These are phyloP conservation scores for Streblospio benedicti DNA, from an alignment of 1,140 invertebrate genomes.

Conservation along the genomic window DNA sequence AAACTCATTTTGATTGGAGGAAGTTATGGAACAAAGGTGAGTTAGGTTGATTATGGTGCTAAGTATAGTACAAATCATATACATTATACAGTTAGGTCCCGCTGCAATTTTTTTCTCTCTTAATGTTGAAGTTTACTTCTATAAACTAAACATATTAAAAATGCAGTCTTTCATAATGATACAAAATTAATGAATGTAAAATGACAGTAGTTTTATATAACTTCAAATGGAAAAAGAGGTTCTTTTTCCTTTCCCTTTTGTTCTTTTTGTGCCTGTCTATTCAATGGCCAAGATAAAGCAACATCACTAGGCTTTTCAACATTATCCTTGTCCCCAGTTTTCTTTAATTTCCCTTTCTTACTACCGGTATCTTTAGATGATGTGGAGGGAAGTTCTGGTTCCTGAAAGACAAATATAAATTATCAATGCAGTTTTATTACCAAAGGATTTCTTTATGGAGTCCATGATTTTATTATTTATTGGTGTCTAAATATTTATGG, in stretches of 20 bases:
- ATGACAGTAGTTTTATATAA: too few relatives aligned
- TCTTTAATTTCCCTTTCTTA: background rate
- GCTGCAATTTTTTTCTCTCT: too few relatives aligned
- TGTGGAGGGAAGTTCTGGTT: background rate
- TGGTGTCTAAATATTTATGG: background rate
- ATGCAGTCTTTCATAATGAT: too few relatives aligned
- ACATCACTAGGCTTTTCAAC: slow-evolving; percentile 22
- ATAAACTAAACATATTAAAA: too few relatives aligned
- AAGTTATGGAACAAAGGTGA: too few relatives aligned
- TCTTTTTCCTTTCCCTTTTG: background rate
- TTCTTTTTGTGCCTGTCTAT: slow-evolving; percentile 16
- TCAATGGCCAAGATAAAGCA: slow-evolving; percentile 27
- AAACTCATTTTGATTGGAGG: too few relatives aligned
- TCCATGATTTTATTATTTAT: background rate
- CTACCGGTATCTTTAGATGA: background rate
- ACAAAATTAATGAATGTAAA: too few relatives aligned
- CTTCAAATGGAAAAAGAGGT: slow-evolving; percentile 10
- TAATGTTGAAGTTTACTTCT: too few relatives aligned
- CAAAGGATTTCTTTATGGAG: background rate
- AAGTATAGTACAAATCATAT: too few relatives aligned
- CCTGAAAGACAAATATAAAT: too few relatives aligned
- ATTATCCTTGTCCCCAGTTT: background rate
- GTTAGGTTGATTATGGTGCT: too few relatives aligned
- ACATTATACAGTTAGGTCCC: too few relatives aligned
- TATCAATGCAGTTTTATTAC: background rate